Base-by-base conservation (phyloP, 2,888 invertebrate species). In the Petrolisthes manimaculis region DNA sequence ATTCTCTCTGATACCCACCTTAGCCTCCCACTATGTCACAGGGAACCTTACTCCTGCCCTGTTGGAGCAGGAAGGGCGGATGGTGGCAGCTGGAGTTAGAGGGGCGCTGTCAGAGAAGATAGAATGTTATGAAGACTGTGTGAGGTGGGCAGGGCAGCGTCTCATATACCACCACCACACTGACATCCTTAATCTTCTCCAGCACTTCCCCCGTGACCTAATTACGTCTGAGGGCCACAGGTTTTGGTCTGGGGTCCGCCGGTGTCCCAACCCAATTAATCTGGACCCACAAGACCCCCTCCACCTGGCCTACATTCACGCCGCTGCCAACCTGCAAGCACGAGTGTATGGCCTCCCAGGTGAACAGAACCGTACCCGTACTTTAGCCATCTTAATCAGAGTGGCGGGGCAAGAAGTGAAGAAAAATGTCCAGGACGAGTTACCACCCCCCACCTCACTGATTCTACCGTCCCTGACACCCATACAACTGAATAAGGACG, bases 211-310 rank as follows among this genome's bases (percentile, higher is more conserved):
- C 9, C 96, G 97, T 0, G 97, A 98, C 93, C 97, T 97, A 93
- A 93, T 96, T 89, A 96, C 97, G 74, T 95, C 96, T 24, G 96
- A 95, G 92, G 97, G 97, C 0, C 96, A 97, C 86, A 96, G 96
- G 4, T 99, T 99, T 94, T 99, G 99, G 99, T 98, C 99, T 0
- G 99, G 97, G 0, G 97, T 97, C 0, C 98, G 99, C 93, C 95
- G 99, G 74, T 99, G 99, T 93, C 99, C 99, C 0, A 95, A 95
- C 90, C 95, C 97, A 0, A 93, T 99, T 93, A 88, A 94, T 67
- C 94, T 94, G 92, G 93, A 94, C 92, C 91, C 93, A 21, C 92
- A 92, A 24, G 93, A 93, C 92, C 93, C 93, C 4, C 75, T 86
- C 37, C 99, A 99, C 93, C 93, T 99, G 92, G 98, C 99, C 93